A percentile compares a stretch with the other conserved stretches of the same genome.
Conservation (phyloP, 1,140 invertebrate genomes). For the Aphelenchoides fujianensis region DNA sequence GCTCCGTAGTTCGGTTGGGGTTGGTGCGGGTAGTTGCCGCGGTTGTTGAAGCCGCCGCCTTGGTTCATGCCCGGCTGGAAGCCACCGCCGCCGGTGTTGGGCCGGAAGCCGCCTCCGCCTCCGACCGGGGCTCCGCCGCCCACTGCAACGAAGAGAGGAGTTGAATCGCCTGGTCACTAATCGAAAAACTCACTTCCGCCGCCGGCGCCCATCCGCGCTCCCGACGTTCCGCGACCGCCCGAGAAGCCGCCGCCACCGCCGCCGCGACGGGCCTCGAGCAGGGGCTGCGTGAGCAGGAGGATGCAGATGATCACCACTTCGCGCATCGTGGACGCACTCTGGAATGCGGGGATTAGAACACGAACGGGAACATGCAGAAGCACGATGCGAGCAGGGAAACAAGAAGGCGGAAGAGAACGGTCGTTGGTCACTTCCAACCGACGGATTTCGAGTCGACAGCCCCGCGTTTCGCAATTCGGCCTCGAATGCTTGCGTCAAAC, state of each 20-base stretch:
- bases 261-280: constrained; percentile 8
- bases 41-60: not conserved
- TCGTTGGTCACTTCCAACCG: too few species aligned
- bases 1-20: constrained; percentile 20
- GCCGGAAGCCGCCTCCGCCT: not conserved
- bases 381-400: too few species aligned
- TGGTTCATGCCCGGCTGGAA: not conserved
- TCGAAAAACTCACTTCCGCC: constrained; percentile 26
- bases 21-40: not conserved
- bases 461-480: constrained; percentile 3
- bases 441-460: not conserved
- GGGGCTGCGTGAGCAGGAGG: constrained; percentile 1
- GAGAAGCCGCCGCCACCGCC: constrained; percentile 22
- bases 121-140: not conserved
- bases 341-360: too few species aligned
- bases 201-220: constrained; percentile 12
- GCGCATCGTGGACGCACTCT: not conserved
- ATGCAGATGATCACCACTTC: constrained; percentile 1
- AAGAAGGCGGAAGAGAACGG: too few species aligned
- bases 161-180: too few species aligned
- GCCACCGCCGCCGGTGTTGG: not conserved
- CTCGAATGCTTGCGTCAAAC: not conserved
- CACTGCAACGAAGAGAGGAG: not conserved
- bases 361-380: too few species aligned
- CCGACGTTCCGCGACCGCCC: not conserved